Evolutionary conservation across 2,888 invertebrate species (phyloP).

Genomic region (Cinara cedri): DNA sequence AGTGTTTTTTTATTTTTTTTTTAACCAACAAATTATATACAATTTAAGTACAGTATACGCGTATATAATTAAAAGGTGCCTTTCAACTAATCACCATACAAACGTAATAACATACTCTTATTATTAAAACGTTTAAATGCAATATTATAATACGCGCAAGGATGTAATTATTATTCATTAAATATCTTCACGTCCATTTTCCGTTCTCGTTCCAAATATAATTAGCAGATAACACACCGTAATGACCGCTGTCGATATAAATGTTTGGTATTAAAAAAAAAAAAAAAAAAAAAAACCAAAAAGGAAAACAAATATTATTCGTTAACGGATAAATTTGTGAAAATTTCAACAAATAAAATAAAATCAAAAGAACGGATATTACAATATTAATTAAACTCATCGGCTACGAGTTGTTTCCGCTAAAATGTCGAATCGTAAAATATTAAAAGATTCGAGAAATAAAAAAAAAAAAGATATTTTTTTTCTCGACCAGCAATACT

Average conservation of each 20-base stretch:
- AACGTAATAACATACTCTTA: too few species aligned
- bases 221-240: not conserved
- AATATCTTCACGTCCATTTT: not conserved
- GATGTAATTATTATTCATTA: not conserved
- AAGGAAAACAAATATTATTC: too few species aligned
- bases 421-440: too few species aligned
- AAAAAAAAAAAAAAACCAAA: too few species aligned
- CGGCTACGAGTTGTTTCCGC: too few species aligned
- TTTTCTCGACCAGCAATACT: not conserved
- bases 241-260: not conserved
- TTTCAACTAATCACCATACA: conserved; percentile 11
- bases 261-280: not conserved
- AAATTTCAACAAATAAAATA: too few species aligned
- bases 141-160: not conserved
- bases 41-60: not conserved
- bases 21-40: not conserved
- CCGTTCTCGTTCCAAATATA: too few species aligned
- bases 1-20: not conserved
- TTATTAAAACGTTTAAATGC: not conserved
- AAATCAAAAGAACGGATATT: too few species aligned
- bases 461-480: not conserved
- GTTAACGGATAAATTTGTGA: too few species aligned
- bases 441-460: too few species aligned
- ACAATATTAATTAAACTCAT: too few species aligned
- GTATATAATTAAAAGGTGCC: conserved; percentile 14